These are phyloP conservation scores for Bombus difficillimus DNA, from an alignment of 1,140 invertebrate species.

Conservation along the genomic window DNA sequence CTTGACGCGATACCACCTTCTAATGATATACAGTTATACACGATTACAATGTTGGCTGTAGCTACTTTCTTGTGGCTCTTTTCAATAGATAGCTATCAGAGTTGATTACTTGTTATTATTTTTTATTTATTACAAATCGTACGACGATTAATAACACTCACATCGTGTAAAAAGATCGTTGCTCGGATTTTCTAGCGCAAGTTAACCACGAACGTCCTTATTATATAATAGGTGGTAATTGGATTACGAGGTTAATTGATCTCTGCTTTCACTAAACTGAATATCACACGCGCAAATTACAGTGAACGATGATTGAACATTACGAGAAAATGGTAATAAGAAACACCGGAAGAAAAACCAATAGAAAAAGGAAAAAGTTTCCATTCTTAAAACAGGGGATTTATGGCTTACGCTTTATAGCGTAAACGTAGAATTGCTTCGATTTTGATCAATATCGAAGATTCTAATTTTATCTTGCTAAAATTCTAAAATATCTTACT, in stretches of 20 bases:
- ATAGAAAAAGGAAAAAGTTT: background rate
- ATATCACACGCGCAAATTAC: background rate
- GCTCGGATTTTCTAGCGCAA: background rate
- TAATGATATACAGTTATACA: background rate
- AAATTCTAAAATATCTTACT: too few relatives aligned
- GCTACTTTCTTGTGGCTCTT: slow-evolving; percentile 1
- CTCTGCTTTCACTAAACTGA: background rate
- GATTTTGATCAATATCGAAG: background rate
- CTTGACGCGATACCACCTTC: slow-evolving; percentile 28
- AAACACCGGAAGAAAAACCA: background rate
- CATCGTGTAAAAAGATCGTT: background rate
- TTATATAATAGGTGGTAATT: background rate
- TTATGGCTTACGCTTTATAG: background rate
- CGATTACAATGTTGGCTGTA: slow-evolving; percentile 7
- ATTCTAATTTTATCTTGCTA: background rate
- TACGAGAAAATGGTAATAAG: background rate
- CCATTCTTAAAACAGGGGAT: background rate
- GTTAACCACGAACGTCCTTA: background rate
- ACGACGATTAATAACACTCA: background rate
- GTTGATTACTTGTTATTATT: slow-evolving; percentile 22
- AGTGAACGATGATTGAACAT: background rate
- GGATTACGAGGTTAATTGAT: background rate
- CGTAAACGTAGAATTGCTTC: background rate
- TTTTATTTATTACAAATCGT: background rate
- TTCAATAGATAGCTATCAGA: background rate